A percentile compares a stretch with the other conserved stretches of the same genome.
These are phyloP conservation scores for Physella acuta DNA, from an alignment of 1,140 invertebrate species.

Conservation along the genomic window DNA sequence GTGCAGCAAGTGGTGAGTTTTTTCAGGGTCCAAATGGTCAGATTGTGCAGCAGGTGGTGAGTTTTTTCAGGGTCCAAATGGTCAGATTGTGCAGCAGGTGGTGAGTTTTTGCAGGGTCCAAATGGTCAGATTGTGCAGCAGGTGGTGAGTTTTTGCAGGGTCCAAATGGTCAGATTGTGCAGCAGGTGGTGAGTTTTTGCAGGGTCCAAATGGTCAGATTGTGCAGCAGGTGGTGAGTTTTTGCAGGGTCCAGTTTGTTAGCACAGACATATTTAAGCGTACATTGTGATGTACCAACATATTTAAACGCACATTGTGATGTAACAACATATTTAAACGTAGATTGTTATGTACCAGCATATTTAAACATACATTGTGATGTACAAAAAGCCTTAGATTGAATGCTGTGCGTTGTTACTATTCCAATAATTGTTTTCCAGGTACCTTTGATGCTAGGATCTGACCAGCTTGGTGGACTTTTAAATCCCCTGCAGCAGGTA, in stretches of 20 bases:
- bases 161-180: constrained; percentile 23
- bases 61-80: constrained; percentile 17
- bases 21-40: constrained; percentile 22
- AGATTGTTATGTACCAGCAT: no score
- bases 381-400: no score
- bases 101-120: constrained; percentile 16
- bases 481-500: constrained; percentile 25
- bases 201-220: constrained; percentile 23
- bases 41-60: constrained; percentile 23
- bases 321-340: no score
- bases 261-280: no score
- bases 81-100: constrained; percentile 23
- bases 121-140: constrained; percentile 25
- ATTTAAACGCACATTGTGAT: no score
- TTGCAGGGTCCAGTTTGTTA: no score
- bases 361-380: no score
- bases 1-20: constrained; percentile 21
- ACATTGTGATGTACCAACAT: no score
- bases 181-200: constrained; percentile 20
- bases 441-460: constrained; percentile 23
- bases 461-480: constrained; percentile 11
- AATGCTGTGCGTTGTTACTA: no score
- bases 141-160: constrained; percentile 18
- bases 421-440: no score
- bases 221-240: constrained; percentile 21